Base-by-base conservation (phyloP, 1,140 invertebrate genomes). In the Ostrea edulis region DNA sequence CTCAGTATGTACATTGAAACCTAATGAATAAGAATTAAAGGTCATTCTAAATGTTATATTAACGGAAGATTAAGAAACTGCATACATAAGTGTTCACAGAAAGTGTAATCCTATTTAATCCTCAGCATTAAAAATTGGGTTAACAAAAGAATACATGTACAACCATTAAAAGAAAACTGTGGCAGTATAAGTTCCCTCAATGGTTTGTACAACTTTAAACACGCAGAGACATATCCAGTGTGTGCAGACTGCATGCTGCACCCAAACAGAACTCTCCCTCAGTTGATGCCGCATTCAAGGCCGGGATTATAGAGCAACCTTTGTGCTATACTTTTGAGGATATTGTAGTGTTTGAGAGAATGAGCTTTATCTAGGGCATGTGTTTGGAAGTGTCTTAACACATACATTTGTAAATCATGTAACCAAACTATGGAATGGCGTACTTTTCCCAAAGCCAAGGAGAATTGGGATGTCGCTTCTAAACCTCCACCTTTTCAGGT, bases 401-500 rank as follows among this genome's bases (percentile, higher is more conserved):
- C 55, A 20, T 20, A 62, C 20, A 62, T 62, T 20, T 62, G 55
- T 20, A 20, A 77, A 29, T 77, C 25, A 77, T 77, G 68, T 77
- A 77, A 35, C 29, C 55, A 77, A 25, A 77, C 8, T 77, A 77
- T 77, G 68, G 68, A 77, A 77, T 77, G 68, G 68, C 68, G 68
- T 25, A 77, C 68, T 29, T 77, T 77, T 77, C 68, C 68, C 22
- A 77, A 77, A 77, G 29, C 68, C 14, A 77, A 77, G 25, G 68
- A 77, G 25, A 77, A 22, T 35, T 77, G 68, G 68, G 68, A 77
- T 29, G 68, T 29, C 12, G 29, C 68, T 14, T 25, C 25, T 77
- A 77, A 77, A 77, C 68, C 68, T 25, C 68, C 65, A 71, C 65
- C 68, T 29, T 77, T 77, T 77, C 68, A 77, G 65, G 65, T 71